Evolutionary conservation across 2,888 invertebrate species (phyloP), one percentile per base, ranked within the genome.

Genomic region (Drosophila meridiana): DNA sequence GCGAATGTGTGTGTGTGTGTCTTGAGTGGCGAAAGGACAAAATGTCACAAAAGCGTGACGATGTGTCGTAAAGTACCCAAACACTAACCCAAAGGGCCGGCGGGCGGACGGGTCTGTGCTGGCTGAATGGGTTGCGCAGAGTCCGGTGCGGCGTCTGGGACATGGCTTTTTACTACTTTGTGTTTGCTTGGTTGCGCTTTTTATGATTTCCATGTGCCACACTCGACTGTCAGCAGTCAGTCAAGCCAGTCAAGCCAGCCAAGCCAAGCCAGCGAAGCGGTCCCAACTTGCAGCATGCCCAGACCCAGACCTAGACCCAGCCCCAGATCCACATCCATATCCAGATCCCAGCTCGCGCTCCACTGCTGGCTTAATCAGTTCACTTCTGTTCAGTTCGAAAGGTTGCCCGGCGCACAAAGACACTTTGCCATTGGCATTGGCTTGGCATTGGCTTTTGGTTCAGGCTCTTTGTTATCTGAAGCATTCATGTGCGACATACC

Each of bases 41-140:
- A 84, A 86, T 83, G 83, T 87, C 89, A 90, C 88, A 90, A 91
- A 91, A 87, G 88, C 91, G 90, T 91, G 91, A 91, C 91, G 90
- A 90, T 81, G 87, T 90, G 91, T 91, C 91, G 87, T 90, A 89
- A 91, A 91, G 81, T 90, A 83, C 66, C 80, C 73, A 74, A 85
- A 85, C 78, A 74, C 83, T 70, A 73, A 76, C 70, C 73, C 72
- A 79, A 78, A 69, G 77, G 72, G 55, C 26, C 5, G 26, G 26
- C 6, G 36, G 38, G 14, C 26, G 52, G 13, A 6, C 0, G 38
- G 36, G 28, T 20, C 20, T 20, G 14, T 8, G 56, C 53, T 8
- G 48, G 28, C 26, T 43, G 67, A 73, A 66, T 74, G 75, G 75
- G 56, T 48, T 70, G 48, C 30, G 52, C 26, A 11, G 58, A 66